These are phyloP conservation scores for Drosophila picticornis DNA, from an alignment of 2,888 invertebrate genomes.

Conservation along the genomic window DNA sequence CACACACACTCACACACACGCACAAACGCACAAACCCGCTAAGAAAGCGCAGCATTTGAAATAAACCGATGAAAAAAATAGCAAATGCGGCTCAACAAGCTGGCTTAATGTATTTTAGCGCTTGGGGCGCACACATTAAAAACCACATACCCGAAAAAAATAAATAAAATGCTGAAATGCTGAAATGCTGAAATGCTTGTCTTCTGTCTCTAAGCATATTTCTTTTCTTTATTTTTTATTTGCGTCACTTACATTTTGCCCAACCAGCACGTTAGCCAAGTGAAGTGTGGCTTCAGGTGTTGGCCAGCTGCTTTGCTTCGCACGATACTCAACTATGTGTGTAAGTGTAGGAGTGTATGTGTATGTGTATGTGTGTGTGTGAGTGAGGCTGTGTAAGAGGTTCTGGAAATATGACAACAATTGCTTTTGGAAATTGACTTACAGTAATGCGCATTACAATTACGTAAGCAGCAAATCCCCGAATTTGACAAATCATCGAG, in stretches of 20 bases:
- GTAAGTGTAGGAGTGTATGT: not conserved
- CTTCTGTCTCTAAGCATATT: slow-evolving; percentile 22
- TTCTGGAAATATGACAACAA: slow-evolving; percentile 34
- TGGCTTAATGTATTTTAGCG: slow-evolving; percentile 75
- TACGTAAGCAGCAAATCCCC: slow-evolving; percentile 60
- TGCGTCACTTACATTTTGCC: not conserved
- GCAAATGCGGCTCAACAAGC: slow-evolving; percentile 42
- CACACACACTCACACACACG: not conserved
- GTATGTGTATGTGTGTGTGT: not conserved
- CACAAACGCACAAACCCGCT: not conserved
- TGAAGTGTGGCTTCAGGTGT: slow-evolving; percentile 72
- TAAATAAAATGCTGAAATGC: slow-evolving; percentile 6
- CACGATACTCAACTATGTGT: slow-evolving; percentile 46
- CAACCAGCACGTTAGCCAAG: slow-evolving; percentile 18
- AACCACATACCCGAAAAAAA: slow-evolving; percentile 22
- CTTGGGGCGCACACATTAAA: slow-evolving; percentile 58
- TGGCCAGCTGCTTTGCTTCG: slow-evolving; percentile 58
- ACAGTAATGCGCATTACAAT: slow-evolving; percentile 50
- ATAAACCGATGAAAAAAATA: slow-evolving; percentile 19
- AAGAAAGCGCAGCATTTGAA: slow-evolving; percentile 10
- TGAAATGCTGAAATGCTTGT: slow-evolving; percentile 32
- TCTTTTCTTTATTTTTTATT: not conserved
- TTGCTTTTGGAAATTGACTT: slow-evolving; percentile 43
- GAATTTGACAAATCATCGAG: slow-evolving; percentile 69
- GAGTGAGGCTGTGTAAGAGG: not conserved